Conservation (phyloP, 92 coral and sea anemone species). For the Plumapathes pennacea region DNA sequence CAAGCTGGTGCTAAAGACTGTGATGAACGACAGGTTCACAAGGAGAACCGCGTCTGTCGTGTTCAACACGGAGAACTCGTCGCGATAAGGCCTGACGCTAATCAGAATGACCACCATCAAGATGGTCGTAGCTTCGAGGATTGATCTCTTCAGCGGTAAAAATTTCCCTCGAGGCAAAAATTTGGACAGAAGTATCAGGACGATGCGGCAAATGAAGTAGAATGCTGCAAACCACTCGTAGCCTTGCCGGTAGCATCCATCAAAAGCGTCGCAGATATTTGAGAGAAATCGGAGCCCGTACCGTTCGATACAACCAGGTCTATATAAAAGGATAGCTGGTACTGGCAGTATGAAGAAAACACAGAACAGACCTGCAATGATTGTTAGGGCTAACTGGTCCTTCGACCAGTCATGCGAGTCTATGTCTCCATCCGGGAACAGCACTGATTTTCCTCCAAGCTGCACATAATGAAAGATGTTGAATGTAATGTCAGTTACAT, state of each 20-base stretch:
- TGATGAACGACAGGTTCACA: slow-evolving; percentile 61
- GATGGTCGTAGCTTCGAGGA: background rate
- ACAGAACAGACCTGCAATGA: background rate
- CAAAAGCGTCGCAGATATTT: background rate
- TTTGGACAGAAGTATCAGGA: background rate
- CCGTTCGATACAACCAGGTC: background rate
- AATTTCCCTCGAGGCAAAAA: background rate
- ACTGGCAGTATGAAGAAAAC: background rate
- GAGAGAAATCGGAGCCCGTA: background rate
- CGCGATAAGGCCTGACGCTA: background rate
- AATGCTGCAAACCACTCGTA: background rate
- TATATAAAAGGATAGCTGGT: background rate
- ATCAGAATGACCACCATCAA: background rate
- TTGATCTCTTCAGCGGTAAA: background rate
- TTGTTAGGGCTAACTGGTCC: background rate
- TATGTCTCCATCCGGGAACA: slow-evolving; percentile 40
- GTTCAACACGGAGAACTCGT: background rate
- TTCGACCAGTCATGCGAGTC: background rate
- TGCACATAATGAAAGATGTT: slow-evolving; percentile 25
- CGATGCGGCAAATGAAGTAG: background rate
- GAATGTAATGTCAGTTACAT: slow-evolving; percentile 24
- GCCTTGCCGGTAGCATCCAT: background rate
- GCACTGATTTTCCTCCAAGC: slow-evolving; percentile 23
- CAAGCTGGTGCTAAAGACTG: slow-evolving; percentile 43
- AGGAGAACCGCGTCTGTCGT: slow-evolving; percentile 31